Conservation (phyloP, 30 jellyfish, hydroid and myxozoan genomes). For the Aurelia sp. region DNA sequence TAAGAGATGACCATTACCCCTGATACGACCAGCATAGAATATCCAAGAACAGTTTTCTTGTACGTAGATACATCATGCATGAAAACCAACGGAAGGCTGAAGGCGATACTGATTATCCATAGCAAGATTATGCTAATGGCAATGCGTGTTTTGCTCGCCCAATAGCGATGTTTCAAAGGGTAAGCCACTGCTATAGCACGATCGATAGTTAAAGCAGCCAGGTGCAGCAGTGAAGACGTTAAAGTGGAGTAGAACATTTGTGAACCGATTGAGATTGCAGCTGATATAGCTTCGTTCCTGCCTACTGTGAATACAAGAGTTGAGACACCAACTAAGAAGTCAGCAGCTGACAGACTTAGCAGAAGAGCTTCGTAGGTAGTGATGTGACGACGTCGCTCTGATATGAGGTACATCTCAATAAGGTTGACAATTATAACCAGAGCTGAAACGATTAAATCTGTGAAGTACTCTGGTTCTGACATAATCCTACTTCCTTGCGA, state of each 20-base stretch:
- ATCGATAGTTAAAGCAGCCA: not conserved
- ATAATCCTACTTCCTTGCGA: too few relatives aligned
- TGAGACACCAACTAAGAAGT: conserved; percentile 1
- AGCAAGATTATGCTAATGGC: not conserved
- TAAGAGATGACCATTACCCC: conserved; percentile 4
- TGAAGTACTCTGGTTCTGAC: not conserved
- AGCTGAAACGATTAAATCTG: not conserved
- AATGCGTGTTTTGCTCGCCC: not conserved
- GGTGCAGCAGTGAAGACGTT: not conserved
- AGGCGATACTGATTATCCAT: not conserved
- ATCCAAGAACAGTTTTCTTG: too few relatives aligned
- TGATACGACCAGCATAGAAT: not conserved
- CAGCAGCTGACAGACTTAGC: conserved; percentile 6
- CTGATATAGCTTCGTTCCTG: too few relatives aligned
- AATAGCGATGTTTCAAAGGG: not conserved
- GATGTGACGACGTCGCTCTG: not conserved
- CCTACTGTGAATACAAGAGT: not conserved
- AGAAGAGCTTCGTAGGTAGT: not conserved
- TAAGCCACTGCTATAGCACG: not conserved
- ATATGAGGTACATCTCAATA: not conserved
- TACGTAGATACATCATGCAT: not conserved
- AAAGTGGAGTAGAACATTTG: not conserved
- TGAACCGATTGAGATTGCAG: too few relatives aligned
- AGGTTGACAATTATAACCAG: not conserved
- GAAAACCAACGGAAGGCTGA: not conserved